Conservation (phyloP, 2,113 vertebrate species). For the Uria aalge region DNA sequence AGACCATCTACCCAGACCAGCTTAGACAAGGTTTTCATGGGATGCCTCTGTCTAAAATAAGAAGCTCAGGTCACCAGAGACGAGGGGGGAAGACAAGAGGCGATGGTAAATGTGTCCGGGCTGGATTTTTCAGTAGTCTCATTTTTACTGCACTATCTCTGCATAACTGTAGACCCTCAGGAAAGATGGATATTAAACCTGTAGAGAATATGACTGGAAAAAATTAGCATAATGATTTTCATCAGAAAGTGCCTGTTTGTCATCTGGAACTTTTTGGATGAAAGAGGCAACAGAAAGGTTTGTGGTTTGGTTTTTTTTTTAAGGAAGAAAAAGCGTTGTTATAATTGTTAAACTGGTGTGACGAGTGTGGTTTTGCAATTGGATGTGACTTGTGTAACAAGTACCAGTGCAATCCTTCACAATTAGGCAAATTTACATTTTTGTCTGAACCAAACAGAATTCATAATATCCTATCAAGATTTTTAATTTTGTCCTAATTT, state of each 20-base stretch:
- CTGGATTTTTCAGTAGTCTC: neutral
- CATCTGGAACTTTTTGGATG: neutral
- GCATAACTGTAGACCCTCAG: neutral
- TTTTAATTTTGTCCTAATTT: neutral
- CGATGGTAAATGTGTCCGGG: accelerated
- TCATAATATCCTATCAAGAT: neutral
- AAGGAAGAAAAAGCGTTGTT: neutral
- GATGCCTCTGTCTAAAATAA: neutral
- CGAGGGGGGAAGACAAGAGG: neutral
- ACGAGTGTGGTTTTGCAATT: neutral
- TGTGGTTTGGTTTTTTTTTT: neutral
- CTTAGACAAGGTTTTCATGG: neutral
- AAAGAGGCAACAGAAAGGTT: neutral
- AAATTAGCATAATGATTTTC: neutral
- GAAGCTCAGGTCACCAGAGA: neutral
- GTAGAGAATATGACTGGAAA: neutral
- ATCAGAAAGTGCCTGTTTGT: neutral
- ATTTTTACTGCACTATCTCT: neutral
- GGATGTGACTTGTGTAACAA: neutral
- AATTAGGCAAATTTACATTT: neutral
- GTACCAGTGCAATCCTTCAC: neutral
- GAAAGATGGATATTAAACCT: neutral
- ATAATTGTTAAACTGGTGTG: neutral
- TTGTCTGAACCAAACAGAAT: neutral
- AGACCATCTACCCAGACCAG: neutral